phyloP scores from a whole-genome alignment of 1,140 invertebrate species.

The Drusus annulatus region DNA sequence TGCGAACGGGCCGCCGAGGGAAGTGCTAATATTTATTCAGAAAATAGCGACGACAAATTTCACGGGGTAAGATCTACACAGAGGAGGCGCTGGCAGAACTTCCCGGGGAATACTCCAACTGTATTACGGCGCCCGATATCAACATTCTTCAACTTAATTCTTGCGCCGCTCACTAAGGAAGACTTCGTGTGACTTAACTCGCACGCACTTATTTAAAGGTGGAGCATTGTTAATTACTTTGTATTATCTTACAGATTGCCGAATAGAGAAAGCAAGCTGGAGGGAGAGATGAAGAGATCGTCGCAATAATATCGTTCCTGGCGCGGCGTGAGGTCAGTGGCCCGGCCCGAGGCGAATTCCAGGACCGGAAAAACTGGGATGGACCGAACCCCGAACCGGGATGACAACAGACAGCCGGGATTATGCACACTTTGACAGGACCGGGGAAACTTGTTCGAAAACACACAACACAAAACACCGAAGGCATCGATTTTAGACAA shows the following conservation, averaged over 20 bases:
- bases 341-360: slow-evolving; percentile 2
- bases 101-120: neutral
- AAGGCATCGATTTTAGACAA: too few species aligned
- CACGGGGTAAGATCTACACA: slow-evolving; percentile 57
- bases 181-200: neutral
- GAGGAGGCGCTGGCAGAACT: slow-evolving; percentile 47
- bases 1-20: slow-evolving; percentile 24
- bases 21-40: slow-evolving; percentile 58
- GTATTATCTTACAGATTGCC: too few species aligned
- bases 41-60: slow-evolving; percentile 56
- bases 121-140: slow-evolving; percentile 1
- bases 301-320: neutral
- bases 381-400: slow-evolving; percentile 19
- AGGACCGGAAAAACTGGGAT: slow-evolving; percentile 33
- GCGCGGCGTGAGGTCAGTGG: slow-evolving; percentile 12
- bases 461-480: too few species aligned
- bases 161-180: neutral
- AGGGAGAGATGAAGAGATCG: slow-evolving; percentile 5
- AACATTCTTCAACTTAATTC: slow-evolving; percentile 4
- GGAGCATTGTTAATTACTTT: too few species aligned
- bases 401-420: neutral
- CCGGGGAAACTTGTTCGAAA: neutral
- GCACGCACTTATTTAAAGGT: neutral
- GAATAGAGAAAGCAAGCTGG: neutral
- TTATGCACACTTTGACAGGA: too few species aligned